Base-by-base conservation (phyloP, 2,888 invertebrate species). In the Chrysolina americana region DNA sequence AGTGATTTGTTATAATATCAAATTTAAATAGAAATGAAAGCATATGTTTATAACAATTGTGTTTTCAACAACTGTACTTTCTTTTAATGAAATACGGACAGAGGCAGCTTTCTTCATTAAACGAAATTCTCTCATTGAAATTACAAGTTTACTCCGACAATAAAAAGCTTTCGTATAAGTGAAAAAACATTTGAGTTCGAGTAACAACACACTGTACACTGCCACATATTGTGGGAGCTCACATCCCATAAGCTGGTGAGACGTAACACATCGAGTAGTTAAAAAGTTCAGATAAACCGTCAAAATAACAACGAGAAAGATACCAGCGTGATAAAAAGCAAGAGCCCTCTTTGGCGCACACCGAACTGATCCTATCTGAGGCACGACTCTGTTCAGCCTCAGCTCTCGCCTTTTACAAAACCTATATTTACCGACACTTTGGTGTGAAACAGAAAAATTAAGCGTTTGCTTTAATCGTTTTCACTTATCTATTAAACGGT, bases 381-480 rank as follows among this genome's bases (percentile, higher is more conserved):
- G 74, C 86, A 86, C 86, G 86, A 86, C 84, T 85, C 79, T 76
- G 79, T 79, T 79, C 77, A 71, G 81, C 79, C 79, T 78, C 77
- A 70, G 44, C 76, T 75, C 70, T 74, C 69, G 74, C 71, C 77
- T 80, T 78, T 78, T 76, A 79, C 79, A 78, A 83, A 82, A 83
- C 83, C 82, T 82, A 82, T 82, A 83, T 83, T 83, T 83, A 82
- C 82, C 82, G 81, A 82, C 80, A 79, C 79, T 79, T 70, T 76
- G 82, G 83, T 82, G 83, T 81, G 83, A 83, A 83, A 82, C 83
- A 79, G 81, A 82, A 83, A 82, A 82, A 82, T 80, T 79, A 79
- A 80, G 79, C 76, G 82, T 82, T 82, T 77, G 80, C 78, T 77
- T 78, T 79, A 82, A 82, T 82, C 80, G 79, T 78, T 80, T 80